Conservation (phyloP, 2,113 vertebrate genomes). For the Oxyruncus cristatus region DNA sequence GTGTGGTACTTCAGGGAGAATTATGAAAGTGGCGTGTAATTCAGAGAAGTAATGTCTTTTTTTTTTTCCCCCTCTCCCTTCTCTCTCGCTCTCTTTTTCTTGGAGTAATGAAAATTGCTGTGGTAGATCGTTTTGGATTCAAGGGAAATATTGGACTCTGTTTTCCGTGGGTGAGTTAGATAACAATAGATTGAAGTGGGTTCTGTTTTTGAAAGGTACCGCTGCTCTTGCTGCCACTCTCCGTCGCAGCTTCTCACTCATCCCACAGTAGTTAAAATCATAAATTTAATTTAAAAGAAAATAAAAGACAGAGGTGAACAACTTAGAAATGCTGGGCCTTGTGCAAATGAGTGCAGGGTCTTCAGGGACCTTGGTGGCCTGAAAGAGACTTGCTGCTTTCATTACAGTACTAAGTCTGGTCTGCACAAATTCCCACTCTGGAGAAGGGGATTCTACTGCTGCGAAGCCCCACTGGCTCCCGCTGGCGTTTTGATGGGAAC, state of each 20-base stretch:
- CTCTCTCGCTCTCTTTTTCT: constrained; percentile 13
- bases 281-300: neutral
- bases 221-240: neutral
- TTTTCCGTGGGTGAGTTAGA: constrained; percentile 13
- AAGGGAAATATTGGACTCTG: constrained; percentile 41
- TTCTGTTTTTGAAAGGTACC: neutral
- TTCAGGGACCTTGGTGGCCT: neutral
- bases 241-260: neutral
- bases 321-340: neutral
- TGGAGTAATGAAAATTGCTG: constrained; percentile 70
- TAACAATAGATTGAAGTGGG: neutral
- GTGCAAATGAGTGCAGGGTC: neutral
- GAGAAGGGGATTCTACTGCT: neutral
- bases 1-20: constrained; percentile 77
- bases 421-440: neutral
- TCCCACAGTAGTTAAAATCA: neutral
- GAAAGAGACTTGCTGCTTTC: neutral
- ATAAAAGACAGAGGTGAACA: neutral
- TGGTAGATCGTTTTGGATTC: constrained; percentile 62
- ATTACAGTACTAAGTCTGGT: neutral
- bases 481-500: neutral
- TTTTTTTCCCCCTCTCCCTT: neutral
- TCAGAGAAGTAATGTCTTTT: constrained; percentile 73
- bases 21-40: constrained; percentile 71
- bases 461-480: fast-evolving